Percentiles rank a stretch among this genome's conserved stretches.
Conservation (phyloP, 2,888 invertebrate genomes). For the Zeuzera pyrina region DNA sequence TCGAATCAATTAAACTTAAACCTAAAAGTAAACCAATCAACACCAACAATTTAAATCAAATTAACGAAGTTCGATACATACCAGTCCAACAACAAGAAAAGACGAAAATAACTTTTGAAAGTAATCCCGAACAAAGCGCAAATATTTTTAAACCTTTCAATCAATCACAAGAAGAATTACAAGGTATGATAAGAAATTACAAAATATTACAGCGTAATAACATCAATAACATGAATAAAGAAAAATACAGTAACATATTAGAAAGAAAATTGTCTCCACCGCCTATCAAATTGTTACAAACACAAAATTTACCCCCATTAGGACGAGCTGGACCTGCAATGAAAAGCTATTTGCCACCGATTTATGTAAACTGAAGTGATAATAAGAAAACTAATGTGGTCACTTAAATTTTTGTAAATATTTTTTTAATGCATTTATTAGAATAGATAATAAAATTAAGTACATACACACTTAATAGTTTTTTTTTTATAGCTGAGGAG, state of each 20-base stretch:
- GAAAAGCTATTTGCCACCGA: slow-evolving; percentile 57
- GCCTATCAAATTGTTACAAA: slow-evolving; percentile 32
- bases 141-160: slow-evolving; percentile 27
- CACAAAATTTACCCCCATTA: slow-evolving; percentile 45
- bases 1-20: slow-evolving; percentile 50
- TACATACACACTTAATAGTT: background rate
- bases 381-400: slow-evolving; percentile 37
- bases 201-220: slow-evolving; percentile 57
- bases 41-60: slow-evolving; percentile 26
- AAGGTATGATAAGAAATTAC: slow-evolving; percentile 57
- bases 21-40: slow-evolving; percentile 28
- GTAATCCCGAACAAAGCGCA: slow-evolving; percentile 20
- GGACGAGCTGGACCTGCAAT: slow-evolving; percentile 60
- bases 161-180: slow-evolving; percentile 42
- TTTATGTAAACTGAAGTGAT: slow-evolving; percentile 51
- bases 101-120: slow-evolving; percentile 15
- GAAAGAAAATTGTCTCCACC: slow-evolving; percentile 34
- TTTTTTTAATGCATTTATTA: slow-evolving; percentile 53
- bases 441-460: slow-evolving; percentile 10
- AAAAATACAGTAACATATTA: slow-evolving; percentile 26
- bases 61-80: slow-evolving; percentile 28
- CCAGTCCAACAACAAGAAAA: too few species aligned
- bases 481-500: too few species aligned
- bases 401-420: slow-evolving; percentile 44
- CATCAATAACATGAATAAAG: slow-evolving; percentile 25